Evolutionary conservation across 1,140 invertebrate genomes (phyloP), one percentile per base, ranked within the genome.

Genomic region (Chelonus insularis): DNA sequence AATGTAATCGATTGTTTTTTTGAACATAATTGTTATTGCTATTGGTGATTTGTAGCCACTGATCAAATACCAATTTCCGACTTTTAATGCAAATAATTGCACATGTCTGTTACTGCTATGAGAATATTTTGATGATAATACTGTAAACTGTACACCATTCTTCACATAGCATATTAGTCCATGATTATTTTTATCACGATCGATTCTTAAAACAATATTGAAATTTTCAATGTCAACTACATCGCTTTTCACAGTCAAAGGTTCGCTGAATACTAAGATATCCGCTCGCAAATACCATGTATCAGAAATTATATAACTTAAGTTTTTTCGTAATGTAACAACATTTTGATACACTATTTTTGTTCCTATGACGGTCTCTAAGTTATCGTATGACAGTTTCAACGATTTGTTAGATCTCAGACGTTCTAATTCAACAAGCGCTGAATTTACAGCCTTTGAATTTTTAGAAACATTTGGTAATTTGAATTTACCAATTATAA

Each of bases 401-500:
- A 43, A 43, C 16, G 2, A 1, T 43, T 18, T 43, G 1, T 14
- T 16, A 6, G 14, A 16, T 43, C 16, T 43, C 41, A 43, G 8
- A 43, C 12, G 8, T 16, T 4, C 1, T 16, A 43, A 18, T 43
- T 43, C 41, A 16, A 16, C 8, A 6, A 43, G 3, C 7, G 25
- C 3, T 16, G 41, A 14, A 43, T 51, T 18, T 37, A 8, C 47
- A 4, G 7, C 25, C 3, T 29, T 18, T 16, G 16, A 8, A 16
- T 16, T 43, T 43, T 7, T 16, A 6, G 37, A 21, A n/a, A 1
- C 21, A 20, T 37, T 36, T 21, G 48, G 58, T 32, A 51, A 12
- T 9, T 51, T 60, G 4, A 60, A 52, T 9, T 20, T 54, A 9
- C 56, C 62, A 1, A 54, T 9, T 29, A 64, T 64, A 25, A 21